Conservation (phyloP, 2,888 invertebrate species). For the Eurois occulta region DNA sequence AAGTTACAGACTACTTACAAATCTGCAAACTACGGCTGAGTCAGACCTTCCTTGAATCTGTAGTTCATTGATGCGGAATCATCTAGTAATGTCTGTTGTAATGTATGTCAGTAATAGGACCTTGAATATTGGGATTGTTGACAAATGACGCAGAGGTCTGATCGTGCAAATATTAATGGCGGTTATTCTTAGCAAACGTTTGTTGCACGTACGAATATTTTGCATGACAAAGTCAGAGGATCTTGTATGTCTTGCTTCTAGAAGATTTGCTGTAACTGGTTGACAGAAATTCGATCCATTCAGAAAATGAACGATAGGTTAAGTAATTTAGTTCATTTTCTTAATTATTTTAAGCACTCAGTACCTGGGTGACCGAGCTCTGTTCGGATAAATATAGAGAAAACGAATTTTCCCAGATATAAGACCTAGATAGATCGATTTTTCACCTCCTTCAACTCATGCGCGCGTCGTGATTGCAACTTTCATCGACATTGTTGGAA, state of each 20-base stretch:
- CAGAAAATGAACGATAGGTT: neutral
- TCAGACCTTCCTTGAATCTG: conserved; percentile 41
- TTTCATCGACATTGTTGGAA: too few relatives aligned
- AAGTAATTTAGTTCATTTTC: neutral
- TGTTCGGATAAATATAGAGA: too few relatives aligned
- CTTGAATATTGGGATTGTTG: conserved; percentile 12
- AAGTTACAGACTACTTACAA: conserved; percentile 19
- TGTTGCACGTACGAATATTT: neutral
- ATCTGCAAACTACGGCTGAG: conserved; percentile 19
- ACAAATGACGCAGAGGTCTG: conserved; percentile 16
- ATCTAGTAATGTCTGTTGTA: neutral
- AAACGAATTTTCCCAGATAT: too few relatives aligned
- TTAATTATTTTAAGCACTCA: neutral
- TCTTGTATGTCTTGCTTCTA: neutral
- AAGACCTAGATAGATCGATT: too few relatives aligned
- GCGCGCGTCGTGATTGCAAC: too few relatives aligned
- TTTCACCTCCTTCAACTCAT: too few relatives aligned
- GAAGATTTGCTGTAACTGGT: too few relatives aligned
- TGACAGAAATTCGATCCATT: neutral
- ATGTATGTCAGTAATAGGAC: conserved; percentile 5
- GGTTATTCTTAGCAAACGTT: neutral
- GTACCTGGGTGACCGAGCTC: too few relatives aligned
- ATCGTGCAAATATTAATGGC: neutral
- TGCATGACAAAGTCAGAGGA: neutral
- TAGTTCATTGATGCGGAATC: conserved; percentile 23